A percentile compares a stretch with the other conserved stretches of the same genome.
phyloP scores from a whole-genome alignment of 2,888 invertebrate species.

The Kryphioiulus occultus region DNA sequence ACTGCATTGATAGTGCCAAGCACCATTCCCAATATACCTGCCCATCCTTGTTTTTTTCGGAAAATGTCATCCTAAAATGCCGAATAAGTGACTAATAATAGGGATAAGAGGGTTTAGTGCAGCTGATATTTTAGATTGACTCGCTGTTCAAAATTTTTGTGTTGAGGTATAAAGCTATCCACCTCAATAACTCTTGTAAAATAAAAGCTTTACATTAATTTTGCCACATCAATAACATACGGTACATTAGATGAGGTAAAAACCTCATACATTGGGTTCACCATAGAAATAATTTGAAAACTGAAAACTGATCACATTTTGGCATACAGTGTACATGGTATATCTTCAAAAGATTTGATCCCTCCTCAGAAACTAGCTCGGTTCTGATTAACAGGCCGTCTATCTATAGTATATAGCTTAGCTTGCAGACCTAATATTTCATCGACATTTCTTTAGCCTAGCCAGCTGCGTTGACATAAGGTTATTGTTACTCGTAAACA shows the following conservation, averaged over 20 bases:
- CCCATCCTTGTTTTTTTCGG: neutral
- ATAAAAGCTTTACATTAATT: too few species aligned
- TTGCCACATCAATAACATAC: too few species aligned
- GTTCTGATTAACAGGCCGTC: neutral
- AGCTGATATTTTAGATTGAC: neutral
- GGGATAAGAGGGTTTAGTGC: neutral
- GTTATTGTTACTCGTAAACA: neutral
- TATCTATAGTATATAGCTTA: neutral
- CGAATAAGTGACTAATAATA: constrained; percentile 1
- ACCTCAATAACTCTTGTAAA: neutral
- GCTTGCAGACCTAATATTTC: neutral
- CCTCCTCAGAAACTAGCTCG: neutral
- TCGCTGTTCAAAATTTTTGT: neutral
- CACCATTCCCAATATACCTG: neutral
- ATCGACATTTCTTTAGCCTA: neutral
- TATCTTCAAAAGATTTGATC: too few species aligned
- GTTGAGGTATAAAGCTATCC: neutral
- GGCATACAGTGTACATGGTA: too few species aligned
- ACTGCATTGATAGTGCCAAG: neutral
- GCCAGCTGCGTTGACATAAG: neutral
- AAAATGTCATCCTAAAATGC: constrained; percentile 7
- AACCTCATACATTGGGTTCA: too few species aligned
- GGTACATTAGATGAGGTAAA: too few species aligned
- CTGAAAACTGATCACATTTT: neutral
- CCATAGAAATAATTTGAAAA: neutral